Evolutionary conservation across 2,797 vertebrate species (phyloP), one percentile per base, ranked within the genome.

Genomic region (Diplodus sargus): DNA sequence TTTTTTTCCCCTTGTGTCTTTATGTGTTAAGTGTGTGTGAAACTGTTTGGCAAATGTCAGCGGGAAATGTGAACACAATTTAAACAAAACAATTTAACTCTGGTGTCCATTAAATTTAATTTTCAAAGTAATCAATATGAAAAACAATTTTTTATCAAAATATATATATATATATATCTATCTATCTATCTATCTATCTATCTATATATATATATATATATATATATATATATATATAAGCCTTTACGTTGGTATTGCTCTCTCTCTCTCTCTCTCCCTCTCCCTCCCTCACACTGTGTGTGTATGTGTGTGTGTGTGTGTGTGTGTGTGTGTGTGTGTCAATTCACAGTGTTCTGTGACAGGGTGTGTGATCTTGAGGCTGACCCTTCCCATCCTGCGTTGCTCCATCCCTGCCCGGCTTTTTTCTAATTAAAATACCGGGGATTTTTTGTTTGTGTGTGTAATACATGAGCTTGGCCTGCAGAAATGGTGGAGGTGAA

Each of bases 361-460:
- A 70, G 61, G 56, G 71, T 74, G 43, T 78, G 49, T 74, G 80
- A 76, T 49, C 75, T 71, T 66, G 66, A 51, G 48, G 45, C 22
- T 69, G 77, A 87, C 73, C 84, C 75, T 80, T 74, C 71, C 70
- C 61, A 76, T 69, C 70, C 59, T 58, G 85, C 34, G 57, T 51
- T 77, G 57, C 57, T 59, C 54, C 2, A 0, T 49, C 70, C 48
- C 69, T 47, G 66, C 58, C 45, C 47, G 59, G 0, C 17, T 47
- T 58, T 16, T 34, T 48, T 28, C 23, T 60, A 85, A 91, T 89
- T 81, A 85, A 88, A 90, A 89, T 83, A 74, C 56, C 79, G 57
- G 60, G 43, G 70, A 72, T 85, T 85, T 85, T 88, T 57, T 84
- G 79, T 85, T 57, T 68, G 70, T 54, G 71, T 74, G 68, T 83